Evolutionary conservation across 1,140 invertebrate genomes (phyloP).

Genomic region (Reticulitermes speratus): DNA sequence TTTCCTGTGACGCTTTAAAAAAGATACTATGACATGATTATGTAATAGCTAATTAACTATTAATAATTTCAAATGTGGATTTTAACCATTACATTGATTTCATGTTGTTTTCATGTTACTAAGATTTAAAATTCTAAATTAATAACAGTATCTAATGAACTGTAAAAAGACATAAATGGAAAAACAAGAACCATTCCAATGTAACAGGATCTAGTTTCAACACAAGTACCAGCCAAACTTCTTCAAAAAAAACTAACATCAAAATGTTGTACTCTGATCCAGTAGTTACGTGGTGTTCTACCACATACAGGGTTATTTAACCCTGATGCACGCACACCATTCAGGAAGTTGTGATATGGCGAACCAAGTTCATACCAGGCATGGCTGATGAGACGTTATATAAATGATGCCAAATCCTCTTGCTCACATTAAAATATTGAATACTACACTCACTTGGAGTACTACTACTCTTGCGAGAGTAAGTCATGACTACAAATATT

Average conservation of each 20-base stretch:
- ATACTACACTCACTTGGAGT: neutral
- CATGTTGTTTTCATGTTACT: too few relatives aligned
- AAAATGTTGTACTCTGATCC: neutral
- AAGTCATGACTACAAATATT: neutral
- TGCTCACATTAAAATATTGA: neutral
- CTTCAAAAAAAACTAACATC: neutral
- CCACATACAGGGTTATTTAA: neutral
- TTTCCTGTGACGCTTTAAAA: too few relatives aligned
- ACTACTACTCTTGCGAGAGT: neutral
- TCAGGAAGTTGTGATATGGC: neutral
- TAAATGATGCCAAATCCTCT: conserved; percentile 1
- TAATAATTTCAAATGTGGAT: too few relatives aligned
- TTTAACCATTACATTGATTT: too few relatives aligned
- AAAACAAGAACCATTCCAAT: neutral
- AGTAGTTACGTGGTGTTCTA: neutral
- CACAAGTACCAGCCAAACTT: neutral
- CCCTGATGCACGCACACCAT: neutral
- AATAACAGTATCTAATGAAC: too few relatives aligned
- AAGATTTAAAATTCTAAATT: too few relatives aligned
- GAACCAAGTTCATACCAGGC: neutral
- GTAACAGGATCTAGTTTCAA: neutral
- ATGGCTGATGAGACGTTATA: too few relatives aligned
- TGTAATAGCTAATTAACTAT: too few relatives aligned
- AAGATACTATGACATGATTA: too few relatives aligned
- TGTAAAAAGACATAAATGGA: too few relatives aligned